A percentile compares a stretch with the other conserved stretches of the same genome.
These are phyloP conservation scores for Mugil cephalus DNA, from an alignment of 2,113 vertebrate species.

Conservation along the genomic window DNA sequence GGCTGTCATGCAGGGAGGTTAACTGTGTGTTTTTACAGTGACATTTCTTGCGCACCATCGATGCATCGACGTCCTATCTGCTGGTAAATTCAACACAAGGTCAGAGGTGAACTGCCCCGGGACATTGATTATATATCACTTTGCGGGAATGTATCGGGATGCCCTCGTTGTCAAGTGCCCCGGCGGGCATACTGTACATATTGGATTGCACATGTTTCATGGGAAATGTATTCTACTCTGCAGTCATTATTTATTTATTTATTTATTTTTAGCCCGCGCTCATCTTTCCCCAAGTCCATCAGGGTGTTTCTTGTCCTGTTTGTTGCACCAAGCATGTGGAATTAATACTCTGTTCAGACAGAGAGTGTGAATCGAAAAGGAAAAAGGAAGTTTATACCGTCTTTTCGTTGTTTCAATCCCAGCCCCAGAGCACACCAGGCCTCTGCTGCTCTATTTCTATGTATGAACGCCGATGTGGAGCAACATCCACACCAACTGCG, in stretches of 20 bases:
- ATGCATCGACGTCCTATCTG: conserved; percentile 58
- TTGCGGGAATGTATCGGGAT: conserved; percentile 35
- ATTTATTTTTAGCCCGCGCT: background rate
- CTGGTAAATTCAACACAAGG: conserved; percentile 55
- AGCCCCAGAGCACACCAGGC: conserved; percentile 3
- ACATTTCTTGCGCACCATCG: conserved; percentile 41
- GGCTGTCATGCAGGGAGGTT: conserved; percentile 39
- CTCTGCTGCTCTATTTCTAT: conserved; percentile 22
- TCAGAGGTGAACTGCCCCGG: conserved; percentile 67
- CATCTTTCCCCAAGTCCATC: conserved; percentile 11
- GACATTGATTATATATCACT: conserved; percentile 64
- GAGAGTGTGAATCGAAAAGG: background rate
- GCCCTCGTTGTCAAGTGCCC: conserved; percentile 43
- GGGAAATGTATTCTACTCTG: conserved; percentile 19
- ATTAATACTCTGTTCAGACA: conserved; percentile 10
- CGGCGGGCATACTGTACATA: conserved; percentile 25
- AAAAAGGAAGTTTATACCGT: background rate
- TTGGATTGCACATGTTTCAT: conserved; percentile 36
- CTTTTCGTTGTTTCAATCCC: conserved; percentile 5
- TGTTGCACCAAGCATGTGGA: background rate
- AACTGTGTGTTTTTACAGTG: conserved; percentile 26
- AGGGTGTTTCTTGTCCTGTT: background rate
- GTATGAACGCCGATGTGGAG: conserved; percentile 22
- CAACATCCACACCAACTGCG: conserved; percentile 13
- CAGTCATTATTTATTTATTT: too few relatives aligned